Base-by-base conservation (phyloP, 2,797 vertebrate genomes). In the Somateria mollissima region DNA sequence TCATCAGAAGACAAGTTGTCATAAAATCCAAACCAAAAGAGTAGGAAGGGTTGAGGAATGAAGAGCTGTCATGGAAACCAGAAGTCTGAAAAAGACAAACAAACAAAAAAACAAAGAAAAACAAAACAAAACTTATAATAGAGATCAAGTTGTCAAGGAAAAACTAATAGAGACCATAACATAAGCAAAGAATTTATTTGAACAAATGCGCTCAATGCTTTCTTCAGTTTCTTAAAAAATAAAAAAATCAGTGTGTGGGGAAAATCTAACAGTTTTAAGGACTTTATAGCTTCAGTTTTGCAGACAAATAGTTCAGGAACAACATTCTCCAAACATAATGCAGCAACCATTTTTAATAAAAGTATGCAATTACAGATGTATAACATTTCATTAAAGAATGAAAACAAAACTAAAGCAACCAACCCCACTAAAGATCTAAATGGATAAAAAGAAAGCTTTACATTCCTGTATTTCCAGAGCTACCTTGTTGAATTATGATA, bases 201-300 rank as follows among this genome's bases (percentile, higher is more conserved):
- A 6, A 71, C 4, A 84, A 64, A 73, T 25, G 3, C 11, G 8
- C 3, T 58, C 3, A 37, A 16, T 56, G 53, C 49, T 90, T 93
- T 73, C 6, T 62, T 61, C 24, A 28, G 7, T 45, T 14, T 57
- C 10, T 54, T 3, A 12, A 2, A n/a, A 51, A 32, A 56, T 28
- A 19, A 70, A 45, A 51, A 72, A 45, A 43, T 9, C 1, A 1
- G 8, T 17, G 13, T 9, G 27, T 3, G n/a, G 6, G 7, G 2
- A n/a, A 7, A 84, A 71, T 65, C 5, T 16, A 45, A 81, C 73
- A 41, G 0, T 2, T 28, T 77, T 0, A 7, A 75, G 19, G 7
- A 78, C 41, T 8, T 45, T 71, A 15, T 7, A 12, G 12, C 54
- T 66, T 74, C 11, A 66, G 8, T 56, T 30, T 0, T 0, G 4